phyloP scores from a whole-genome alignment of 2,113 vertebrate species.

The Oreochromis spilurus region DNA sequence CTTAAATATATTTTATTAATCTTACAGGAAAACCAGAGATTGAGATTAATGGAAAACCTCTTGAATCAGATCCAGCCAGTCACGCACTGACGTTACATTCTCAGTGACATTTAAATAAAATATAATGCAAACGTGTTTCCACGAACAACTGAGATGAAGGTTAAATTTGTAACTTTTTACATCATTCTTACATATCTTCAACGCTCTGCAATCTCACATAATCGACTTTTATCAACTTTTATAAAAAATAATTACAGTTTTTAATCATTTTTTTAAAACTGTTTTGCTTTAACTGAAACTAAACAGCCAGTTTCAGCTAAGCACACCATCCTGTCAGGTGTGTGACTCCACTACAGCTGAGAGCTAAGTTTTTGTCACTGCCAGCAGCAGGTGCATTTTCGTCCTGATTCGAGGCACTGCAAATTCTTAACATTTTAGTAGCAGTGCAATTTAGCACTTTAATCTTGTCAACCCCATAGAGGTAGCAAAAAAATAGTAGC shows the following conservation, averaged over 20 bases:
- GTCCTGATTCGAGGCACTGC: not conserved
- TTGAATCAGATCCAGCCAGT: not conserved
- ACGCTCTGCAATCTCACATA: not conserved
- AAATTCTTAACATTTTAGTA: not conserved
- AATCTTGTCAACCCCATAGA: not conserved
- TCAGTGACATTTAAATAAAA: not conserved
- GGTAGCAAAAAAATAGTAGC: not conserved
- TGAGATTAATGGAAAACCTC: conserved; percentile 48
- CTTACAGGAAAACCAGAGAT: conserved; percentile 6
- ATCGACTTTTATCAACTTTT: not conserved
- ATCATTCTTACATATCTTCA: not conserved
- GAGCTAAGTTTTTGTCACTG: not conserved
- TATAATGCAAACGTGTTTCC: fast-evolving
- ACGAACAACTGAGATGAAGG: not conserved
- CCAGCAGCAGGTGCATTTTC: not conserved
- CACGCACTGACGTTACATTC: not conserved
- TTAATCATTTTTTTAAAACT: not conserved
- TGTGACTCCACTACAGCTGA: not conserved
- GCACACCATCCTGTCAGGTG: not conserved
- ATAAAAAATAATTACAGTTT: fast-evolving
- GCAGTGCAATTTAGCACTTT: fast-evolving
- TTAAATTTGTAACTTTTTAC: not conserved
- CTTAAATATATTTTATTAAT: conserved; percentile 9
- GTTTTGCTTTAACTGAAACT: not conserved
- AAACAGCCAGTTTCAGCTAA: not conserved